phyloP scores from a whole-genome alignment of 1,140 invertebrate genomes.

The Bombus terrestris region DNA sequence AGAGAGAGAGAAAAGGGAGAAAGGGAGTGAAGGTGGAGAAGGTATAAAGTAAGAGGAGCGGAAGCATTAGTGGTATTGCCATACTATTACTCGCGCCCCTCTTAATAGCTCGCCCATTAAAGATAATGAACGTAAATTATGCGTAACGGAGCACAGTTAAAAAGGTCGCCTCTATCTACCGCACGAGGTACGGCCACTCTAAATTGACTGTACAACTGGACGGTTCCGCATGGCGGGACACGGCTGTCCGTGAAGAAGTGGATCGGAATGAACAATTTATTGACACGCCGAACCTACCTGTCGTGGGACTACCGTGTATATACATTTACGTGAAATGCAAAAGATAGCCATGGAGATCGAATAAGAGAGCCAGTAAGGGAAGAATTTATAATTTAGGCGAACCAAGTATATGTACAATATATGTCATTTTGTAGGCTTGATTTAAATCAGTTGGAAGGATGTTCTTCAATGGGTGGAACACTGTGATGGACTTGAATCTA shows the following conservation, averaged over 20 bases:
- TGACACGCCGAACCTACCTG: neutral
- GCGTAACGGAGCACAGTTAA: slow-evolving; percentile 70
- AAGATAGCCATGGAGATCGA: no score
- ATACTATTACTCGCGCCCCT: slow-evolving; percentile 70
- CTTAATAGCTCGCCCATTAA: slow-evolving; percentile 72
- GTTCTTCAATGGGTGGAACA: no score
- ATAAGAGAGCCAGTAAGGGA: no score
- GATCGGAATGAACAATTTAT: slow-evolving; percentile 52
- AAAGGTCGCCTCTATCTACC: slow-evolving; percentile 67
- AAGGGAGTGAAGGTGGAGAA: slow-evolving; percentile 17
- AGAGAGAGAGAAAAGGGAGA: neutral
- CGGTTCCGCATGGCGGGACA: slow-evolving; percentile 23
- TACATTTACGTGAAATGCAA: neutral
- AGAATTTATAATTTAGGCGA: no score
- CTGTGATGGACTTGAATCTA: no score
- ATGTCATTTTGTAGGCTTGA: no score
- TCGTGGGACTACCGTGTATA: neutral
- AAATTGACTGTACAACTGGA: slow-evolving; percentile 52
- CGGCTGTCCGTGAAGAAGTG: slow-evolving; percentile 10
- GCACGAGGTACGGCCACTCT: slow-evolving; percentile 56
- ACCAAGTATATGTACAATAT: no score
- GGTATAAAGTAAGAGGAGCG: slow-evolving; percentile 58
- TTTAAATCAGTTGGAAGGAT: no score
- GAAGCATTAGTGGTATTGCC: slow-evolving; percentile 70
- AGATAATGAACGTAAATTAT: slow-evolving; percentile 76